Base-by-base conservation (phyloP, 2,888 invertebrate genomes). In the Mythimna albipuncta region DNA sequence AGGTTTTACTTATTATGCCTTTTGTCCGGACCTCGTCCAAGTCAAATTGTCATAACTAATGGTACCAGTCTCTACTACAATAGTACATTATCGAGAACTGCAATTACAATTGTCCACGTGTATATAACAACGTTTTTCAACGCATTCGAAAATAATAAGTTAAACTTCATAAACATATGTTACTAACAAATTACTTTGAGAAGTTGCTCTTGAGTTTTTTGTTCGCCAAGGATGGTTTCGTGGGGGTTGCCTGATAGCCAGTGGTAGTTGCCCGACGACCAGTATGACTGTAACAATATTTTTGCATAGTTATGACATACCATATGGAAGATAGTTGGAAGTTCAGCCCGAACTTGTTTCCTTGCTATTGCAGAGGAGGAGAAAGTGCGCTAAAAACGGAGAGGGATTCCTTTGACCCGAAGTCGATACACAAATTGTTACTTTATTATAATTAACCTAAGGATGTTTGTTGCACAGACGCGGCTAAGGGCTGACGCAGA, bases 401-500 rank as follows among this genome's bases (percentile, higher is more conserved):
- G 21, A n/a, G 41, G 41, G 11, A 50, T 50, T 50, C 55, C 11
- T 32, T 32, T 55, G 10, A 54, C 21, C 21, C 54, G 2, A 4
- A 21, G 21, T 10, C 4, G 10, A 10, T 32, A 32, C 4, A 9
- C n/a, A 50, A 2, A 52, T 58, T 58, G 3, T 5, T 13, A 41
- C 11, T 21, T 21, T 16, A 21, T n/a, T n/a, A 5, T 72, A 13
- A 71, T 71, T 70, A 1, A 75, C 32, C 1, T 9, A 6, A 0
- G 1, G 47, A 4, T 69, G 1, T 65, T 80, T 83, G 16, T 68
- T 89, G 52, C 72, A 58, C 90, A 94, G 94, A 91, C 88, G 91
- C 90, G 88, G 89, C 87, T 81, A 50, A 84, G 57, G 82, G 88
- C 87, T 90, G 88, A 92, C 87, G 91, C 95, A 94, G 92, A 96